Evolutionary conservation across 2,797 vertebrate genomes (phyloP).

Genomic region (Todus mexicanus): DNA sequence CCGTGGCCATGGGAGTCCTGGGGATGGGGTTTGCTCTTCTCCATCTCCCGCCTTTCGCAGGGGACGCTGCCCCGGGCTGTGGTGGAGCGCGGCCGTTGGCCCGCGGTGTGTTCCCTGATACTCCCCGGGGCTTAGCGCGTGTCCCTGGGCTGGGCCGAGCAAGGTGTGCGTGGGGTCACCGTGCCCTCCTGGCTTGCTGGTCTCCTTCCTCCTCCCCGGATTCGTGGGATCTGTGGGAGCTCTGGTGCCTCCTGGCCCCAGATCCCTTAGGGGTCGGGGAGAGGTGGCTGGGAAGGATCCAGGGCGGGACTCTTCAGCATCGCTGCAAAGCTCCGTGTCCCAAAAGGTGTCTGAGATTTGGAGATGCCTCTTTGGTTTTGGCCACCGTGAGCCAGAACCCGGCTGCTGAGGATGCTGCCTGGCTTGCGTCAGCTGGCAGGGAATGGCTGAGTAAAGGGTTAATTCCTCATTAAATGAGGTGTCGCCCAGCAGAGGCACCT

Average conservation of each 20-base stretch:
- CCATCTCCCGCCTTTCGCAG: neutral
- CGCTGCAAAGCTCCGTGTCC: neutral
- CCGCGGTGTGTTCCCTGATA: too few species aligned
- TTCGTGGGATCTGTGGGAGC: neutral
- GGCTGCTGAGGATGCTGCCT: neutral
- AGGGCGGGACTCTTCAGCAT: neutral
- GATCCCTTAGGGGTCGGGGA: neutral
- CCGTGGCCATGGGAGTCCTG: fast-evolving
- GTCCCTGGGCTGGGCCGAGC: neutral
- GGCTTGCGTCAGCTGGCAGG: neutral
- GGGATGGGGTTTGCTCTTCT: neutral
- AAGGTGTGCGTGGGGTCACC: neutral
- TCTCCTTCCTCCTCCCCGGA: neutral
- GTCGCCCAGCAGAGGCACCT: neutral
- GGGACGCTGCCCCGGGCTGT: neutral
- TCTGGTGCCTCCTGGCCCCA: neutral
- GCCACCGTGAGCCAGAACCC: neutral
- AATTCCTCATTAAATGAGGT: constrained; percentile 19
- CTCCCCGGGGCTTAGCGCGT: neutral
- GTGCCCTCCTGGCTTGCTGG: fast-evolving
- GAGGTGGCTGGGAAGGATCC: neutral
- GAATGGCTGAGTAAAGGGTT: neutral
- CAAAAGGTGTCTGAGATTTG: neutral
- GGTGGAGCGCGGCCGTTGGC: fast-evolving
- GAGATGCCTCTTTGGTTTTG: neutral